Evolutionary conservation across 2,113 vertebrate genomes (phyloP).

Genomic region (Hemibagrus wyckioides): DNA sequence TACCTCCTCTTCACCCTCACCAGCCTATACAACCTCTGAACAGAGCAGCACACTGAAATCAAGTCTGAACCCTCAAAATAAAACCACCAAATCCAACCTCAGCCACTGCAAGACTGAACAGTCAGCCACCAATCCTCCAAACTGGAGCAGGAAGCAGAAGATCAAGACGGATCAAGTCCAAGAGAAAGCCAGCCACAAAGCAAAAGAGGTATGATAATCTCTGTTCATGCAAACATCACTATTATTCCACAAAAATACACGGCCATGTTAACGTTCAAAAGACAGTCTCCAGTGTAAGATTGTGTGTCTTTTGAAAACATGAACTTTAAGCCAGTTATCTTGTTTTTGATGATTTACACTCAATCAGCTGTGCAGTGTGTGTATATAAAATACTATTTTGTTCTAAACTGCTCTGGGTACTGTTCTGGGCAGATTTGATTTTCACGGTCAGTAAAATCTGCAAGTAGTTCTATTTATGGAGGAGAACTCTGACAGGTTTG

Average conservation of each 20-base stretch:
- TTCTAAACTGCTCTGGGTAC: not conserved
- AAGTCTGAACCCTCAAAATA: slow-evolving; percentile 40
- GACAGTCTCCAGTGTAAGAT: not conserved
- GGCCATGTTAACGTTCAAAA: not conserved
- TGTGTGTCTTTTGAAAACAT: not conserved
- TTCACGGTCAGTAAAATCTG: slow-evolving; percentile 11
- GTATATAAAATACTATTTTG: slow-evolving; percentile 2
- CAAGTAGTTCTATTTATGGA: slow-evolving; percentile 19
- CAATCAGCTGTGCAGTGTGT: not conserved
- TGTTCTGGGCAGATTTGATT: not conserved
- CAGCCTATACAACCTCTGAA: slow-evolving; percentile 69
- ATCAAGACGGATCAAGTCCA: slow-evolving; percentile 73
- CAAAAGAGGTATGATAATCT: slow-evolving; percentile 81
- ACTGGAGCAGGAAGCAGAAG: slow-evolving; percentile 65
- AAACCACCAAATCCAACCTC: not conserved
- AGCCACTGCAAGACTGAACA: not conserved
- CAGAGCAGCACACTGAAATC: slow-evolving; percentile 70
- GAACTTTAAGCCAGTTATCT: not conserved
- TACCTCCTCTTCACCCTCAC: slow-evolving; percentile 70
- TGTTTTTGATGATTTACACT: not conserved
- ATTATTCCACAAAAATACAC: not conserved
- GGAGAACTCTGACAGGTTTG: slow-evolving; percentile 23
- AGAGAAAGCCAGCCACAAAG: slow-evolving; percentile 75
- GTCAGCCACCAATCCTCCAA: slow-evolving; percentile 34
- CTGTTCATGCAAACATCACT: not conserved